Evolutionary conservation across 2,888 invertebrate species (phyloP), one percentile per base, ranked within the genome.

Genomic region (Lampropteryx suffumata): DNA sequence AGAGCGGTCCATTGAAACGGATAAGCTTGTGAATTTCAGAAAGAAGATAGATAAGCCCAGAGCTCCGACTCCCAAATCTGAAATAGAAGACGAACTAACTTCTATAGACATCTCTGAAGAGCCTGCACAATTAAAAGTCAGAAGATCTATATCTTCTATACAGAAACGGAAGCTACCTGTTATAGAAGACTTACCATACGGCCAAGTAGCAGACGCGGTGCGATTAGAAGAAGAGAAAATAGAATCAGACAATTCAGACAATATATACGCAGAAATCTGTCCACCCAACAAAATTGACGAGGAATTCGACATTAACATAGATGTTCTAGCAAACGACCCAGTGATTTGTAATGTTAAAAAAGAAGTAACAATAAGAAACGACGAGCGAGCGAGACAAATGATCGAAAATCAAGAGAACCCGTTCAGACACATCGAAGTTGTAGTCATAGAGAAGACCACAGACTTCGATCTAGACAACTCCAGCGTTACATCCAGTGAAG

Each of bases 211-310:
- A 5, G 94, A 94, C 59, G 94, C 94, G 7, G 90, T 94, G 4
- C 73, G 81, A 36, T 66, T 81, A 3, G 86, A 84, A 62, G 84
- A 84, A 60, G 90, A 92, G 67, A 82, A 73, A 45, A 62, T 79
- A 27, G 86, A 88, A 57, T 82, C 84, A 0, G 90, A 90, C 55
- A 72, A 83, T 2, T 87, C 86, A 26, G 94, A 94, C 66, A 94
- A 94, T 64, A 94, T 94, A 64, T 94, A 94, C 69, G 94, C 94
- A 40, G 94, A 94, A 78, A 94, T 94, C 50, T 94, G 94, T 59
- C 70, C 84, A 32, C 85, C 90, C 1, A 76, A 77, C 50, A 88
- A 84, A 67, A 79, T 71, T 39, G 89, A 89, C 11, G 88, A 90
- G 57, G 90, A 89, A 59, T 90, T 89, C 41, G 89, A 90, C 39